Evolutionary conservation across 2,113 vertebrate genomes (phyloP).

Genomic region (Dipodomys merriami): DNA sequence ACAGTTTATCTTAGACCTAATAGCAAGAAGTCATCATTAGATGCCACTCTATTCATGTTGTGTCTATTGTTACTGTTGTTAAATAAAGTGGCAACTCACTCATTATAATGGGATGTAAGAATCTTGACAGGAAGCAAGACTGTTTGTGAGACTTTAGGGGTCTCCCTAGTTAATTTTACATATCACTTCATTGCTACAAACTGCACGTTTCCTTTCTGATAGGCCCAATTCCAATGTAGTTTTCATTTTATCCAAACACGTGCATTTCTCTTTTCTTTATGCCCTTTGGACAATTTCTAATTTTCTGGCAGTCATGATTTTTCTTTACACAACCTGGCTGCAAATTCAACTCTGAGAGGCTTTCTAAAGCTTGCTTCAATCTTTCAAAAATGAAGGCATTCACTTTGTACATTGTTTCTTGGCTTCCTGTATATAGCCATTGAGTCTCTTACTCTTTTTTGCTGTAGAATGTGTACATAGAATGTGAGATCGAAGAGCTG

Average conservation of each 20-base stretch:
- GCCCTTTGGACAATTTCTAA: not conserved
- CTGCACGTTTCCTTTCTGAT: not conserved
- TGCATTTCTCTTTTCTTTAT: not conserved
- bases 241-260: not conserved
- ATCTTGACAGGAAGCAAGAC: too few relatives aligned
- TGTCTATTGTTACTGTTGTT: too few relatives aligned
- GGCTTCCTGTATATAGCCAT: not conserved
- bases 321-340: slow-evolving; percentile 6
- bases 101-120: too few relatives aligned
- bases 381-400: not conserved
- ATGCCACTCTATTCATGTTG: too few relatives aligned
- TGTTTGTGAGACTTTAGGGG: too few relatives aligned
- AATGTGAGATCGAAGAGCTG: not conserved
- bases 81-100: too few relatives aligned
- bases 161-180: not conserved
- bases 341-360: slow-evolving; percentile 28
- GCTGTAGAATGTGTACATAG: not conserved
- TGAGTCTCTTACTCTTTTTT: not conserved
- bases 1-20: too few relatives aligned
- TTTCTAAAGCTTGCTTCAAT: not conserved
- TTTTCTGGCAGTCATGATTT: not conserved
- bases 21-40: too few relatives aligned
- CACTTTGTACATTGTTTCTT: not conserved
- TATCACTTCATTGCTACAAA: too few relatives aligned
- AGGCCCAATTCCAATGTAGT: not conserved